Base-by-base conservation (phyloP, 2,797 vertebrate genomes). In the Clarias pachynema region DNA sequence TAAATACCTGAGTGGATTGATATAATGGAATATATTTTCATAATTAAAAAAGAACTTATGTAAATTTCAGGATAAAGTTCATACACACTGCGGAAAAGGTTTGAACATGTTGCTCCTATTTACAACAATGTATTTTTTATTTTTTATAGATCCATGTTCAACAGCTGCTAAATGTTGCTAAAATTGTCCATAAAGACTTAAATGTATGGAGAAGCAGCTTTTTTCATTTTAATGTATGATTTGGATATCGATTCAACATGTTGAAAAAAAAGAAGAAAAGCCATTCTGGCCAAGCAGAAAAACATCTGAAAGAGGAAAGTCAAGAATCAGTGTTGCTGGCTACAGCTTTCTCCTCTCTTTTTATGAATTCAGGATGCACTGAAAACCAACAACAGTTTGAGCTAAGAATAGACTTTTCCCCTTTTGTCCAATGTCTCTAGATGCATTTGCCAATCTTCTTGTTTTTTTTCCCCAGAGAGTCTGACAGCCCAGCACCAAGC, bases 401-500 rank as follows among this genome's bases (percentile, higher is more conserved):
- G 37, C 63, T 70, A 83, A 78, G 83, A 60, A 69, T 75, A 72
- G 18, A 20, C 12, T 60, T 31, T 60, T 15, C 16, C 59, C 22
- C 24, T 24, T 74, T 31, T 57, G 15, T 22, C 34, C 56, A 69
- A 44, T n/a, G 24, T 59, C 74, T 29, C 26, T 44, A 78, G 63
- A 69, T 66, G 20, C 5, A 53, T 86, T 68, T n/a, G 24, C 18
- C 57, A 83, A 65, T 34, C 66, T 63, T 44, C 29, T 40, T 15
- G 62, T 80, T 79, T 60, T 81, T 78, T 80, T 34, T 20, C 10
- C 69, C 15, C 66, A 73, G 29, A 4, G 18, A 72, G 63, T 31
- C 81, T 83, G 74, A 79, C 81, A 73, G 26, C 20, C 59, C 85
- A 79, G 65, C 83, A 69, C 15, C 44, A 40, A 29, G 66, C 26